Evolutionary conservation across 2,113 vertebrate genomes (phyloP).

Genomic region (Chloroceryle aenea): DNA sequence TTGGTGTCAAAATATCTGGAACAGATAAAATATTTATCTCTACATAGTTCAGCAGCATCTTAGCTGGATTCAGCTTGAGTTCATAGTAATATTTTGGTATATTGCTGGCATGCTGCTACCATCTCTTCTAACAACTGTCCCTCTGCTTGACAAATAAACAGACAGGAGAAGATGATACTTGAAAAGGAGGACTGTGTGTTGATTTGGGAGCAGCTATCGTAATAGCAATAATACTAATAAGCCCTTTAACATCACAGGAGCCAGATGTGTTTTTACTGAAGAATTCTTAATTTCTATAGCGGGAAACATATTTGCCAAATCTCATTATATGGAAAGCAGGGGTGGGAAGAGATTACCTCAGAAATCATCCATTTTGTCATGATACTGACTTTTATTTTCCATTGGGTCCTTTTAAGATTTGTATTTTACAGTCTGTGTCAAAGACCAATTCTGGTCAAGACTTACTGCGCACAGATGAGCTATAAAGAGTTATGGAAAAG

Average conservation of each 20-base stretch:
- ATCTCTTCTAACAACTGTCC: not conserved
- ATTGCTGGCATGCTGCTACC: not conserved
- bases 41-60: not conserved
- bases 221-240: not conserved
- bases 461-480: conserved; percentile 76
- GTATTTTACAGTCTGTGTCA: conserved; percentile 78
- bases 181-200: not conserved
- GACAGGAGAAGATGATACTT: not conserved
- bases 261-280: conserved; percentile 13
- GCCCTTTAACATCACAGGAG: not conserved
- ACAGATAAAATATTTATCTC: conserved; percentile 43
- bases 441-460: conserved; percentile 78
- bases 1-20: conserved; percentile 44
- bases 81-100: not conserved
- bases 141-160: not conserved
- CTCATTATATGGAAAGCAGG: conserved; percentile 31
- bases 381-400: conserved; percentile 76
- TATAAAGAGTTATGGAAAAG: conserved; percentile 74
- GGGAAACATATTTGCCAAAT: conserved; percentile 8
- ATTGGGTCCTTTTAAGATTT: conserved; percentile 72
- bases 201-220: not conserved
- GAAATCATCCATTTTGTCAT: conserved; percentile 73
- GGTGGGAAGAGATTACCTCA: conserved; percentile 52
- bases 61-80: not conserved
- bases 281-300: conserved; percentile 36